Evolutionary conservation across 2,113 vertebrate genomes (phyloP), one percentile per base, ranked within the genome.

Genomic region (Elephas maximus): DNA sequence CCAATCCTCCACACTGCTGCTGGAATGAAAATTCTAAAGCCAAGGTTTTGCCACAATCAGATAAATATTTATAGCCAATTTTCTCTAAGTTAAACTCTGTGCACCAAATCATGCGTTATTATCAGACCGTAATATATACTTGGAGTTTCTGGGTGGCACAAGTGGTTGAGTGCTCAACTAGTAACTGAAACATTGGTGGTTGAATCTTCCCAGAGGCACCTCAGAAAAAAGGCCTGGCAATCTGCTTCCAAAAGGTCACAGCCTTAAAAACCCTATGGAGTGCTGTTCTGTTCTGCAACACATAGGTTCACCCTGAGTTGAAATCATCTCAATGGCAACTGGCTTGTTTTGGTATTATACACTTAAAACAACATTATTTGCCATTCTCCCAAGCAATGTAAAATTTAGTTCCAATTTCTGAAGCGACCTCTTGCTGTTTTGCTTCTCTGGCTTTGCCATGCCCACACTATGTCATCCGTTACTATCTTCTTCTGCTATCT

Each of bases 21-120:
- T 41, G 8, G 45, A 92, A 97, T 77, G 89, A 67, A 67, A 85
- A 74, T 92, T 80, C 65, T 51, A 62, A 90, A 76, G 60, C 2
- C 26, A 41, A 8, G 28, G 2, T 83, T 94, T 77, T 77, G 21
- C n/a, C 44, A 37, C 53, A 51, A 44, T 57, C 62, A 83, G n/a
- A 73, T 87, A 93, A 78, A 57, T 63, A 79, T 83, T 74, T 17
- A 60, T 88, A 81, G 10, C 45, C 80, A 73, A 41, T n/a, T 78
- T 15, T 77, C 23, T 30, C 18, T 30, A 85, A 17, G 6, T 51
- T 51, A 53, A 71, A 26, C 0, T 80, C 37, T 89, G 30, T 30
- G 33, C 6, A 83, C 78, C 60, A 74, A 77, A 78, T 5, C 1
- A 62, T 24, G 11, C 20, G 88, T 62, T 78, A 45, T 44, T 81